phyloP scores from a whole-genome alignment of 2,113 vertebrate genomes.

The Caloenas nicobarica region DNA sequence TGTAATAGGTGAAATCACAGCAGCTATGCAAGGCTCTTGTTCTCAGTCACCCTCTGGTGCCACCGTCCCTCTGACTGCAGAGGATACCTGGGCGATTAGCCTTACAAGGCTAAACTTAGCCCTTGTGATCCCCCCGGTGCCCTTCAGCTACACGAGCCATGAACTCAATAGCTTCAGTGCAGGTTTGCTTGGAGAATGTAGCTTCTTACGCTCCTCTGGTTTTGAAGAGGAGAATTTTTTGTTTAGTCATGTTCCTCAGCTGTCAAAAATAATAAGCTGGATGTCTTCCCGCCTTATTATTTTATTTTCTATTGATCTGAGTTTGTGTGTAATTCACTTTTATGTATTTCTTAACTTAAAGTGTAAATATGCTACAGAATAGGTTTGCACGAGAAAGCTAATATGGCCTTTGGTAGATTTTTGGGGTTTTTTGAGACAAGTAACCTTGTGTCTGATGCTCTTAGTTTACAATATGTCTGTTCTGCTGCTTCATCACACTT shows the following conservation, averaged over 20 bases:
- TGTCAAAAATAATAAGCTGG: neutral
- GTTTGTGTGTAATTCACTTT: neutral
- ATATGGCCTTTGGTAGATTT: neutral
- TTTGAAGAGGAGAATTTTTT: neutral
- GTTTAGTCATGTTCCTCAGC: neutral
- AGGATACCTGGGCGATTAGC: neutral
- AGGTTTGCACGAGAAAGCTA: neutral
- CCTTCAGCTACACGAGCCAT: neutral
- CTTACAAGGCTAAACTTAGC: conserved; percentile 16
- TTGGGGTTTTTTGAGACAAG: neutral
- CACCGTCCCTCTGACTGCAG: neutral
- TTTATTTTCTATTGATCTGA: neutral
- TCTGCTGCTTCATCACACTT: conserved; percentile 20
- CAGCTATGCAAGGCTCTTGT: neutral
- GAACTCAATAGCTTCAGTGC: neutral
- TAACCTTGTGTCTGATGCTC: neutral
- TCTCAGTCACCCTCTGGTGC: neutral
- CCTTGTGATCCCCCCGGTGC: neutral
- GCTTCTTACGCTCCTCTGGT: neutral
- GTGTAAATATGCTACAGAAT: neutral
- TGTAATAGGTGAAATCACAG: neutral
- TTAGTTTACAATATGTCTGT: conserved; percentile 5
- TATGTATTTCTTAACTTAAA: neutral
- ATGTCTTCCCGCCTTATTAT: neutral
- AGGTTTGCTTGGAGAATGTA: neutral